Percentiles rank a stretch among this genome's conserved stretches.
Evolutionary conservation across 92 coral and sea anemone species (phyloP).

Genomic region (Pocillopora meandrina): DNA sequence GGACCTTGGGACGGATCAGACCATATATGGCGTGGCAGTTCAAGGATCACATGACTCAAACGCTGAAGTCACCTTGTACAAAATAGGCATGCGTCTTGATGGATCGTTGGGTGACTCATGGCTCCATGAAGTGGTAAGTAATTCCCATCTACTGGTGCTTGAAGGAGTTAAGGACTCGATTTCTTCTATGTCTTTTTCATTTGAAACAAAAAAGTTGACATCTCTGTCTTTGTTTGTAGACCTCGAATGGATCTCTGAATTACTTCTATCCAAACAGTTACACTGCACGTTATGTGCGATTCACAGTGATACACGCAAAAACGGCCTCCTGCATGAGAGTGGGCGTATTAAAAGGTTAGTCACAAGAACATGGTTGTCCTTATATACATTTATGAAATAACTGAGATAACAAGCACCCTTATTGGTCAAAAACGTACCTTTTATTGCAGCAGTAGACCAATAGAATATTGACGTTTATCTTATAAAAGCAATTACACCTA

Average conservation of each 20-base stretch:
- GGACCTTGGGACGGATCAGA: slow-evolving; percentile 16
- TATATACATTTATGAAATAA: too few relatives aligned
- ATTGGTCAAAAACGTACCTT: too few relatives aligned
- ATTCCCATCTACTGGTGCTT: neutral
- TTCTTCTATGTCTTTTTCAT: too few relatives aligned
- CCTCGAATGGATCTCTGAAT: slow-evolving; percentile 11
- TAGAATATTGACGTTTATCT: too few relatives aligned
- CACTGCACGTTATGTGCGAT: slow-evolving; percentile 23
- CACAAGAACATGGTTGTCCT: neutral
- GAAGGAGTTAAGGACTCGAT: too few relatives aligned
- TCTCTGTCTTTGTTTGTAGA: neutral
- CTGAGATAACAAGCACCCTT: too few relatives aligned
- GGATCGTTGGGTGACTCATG: neutral
- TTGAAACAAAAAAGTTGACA: too few relatives aligned
- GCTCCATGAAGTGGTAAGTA: slow-evolving; percentile 9
- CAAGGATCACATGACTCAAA: slow-evolving; percentile 23
- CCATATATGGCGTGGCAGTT: slow-evolving; percentile 29
- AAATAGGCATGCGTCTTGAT: neutral
- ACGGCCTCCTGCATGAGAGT: slow-evolving; percentile 13
- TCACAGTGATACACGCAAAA: neutral
- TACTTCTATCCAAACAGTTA: slow-evolving; percentile 5
- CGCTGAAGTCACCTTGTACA: neutral
- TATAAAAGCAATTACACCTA: too few relatives aligned
- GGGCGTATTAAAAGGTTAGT: slow-evolving; percentile 18
- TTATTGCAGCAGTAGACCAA: too few relatives aligned